These are phyloP conservation scores for Antheraea pernyi DNA, from an alignment of 1,140 invertebrate genomes.

Conservation along the genomic window DNA sequence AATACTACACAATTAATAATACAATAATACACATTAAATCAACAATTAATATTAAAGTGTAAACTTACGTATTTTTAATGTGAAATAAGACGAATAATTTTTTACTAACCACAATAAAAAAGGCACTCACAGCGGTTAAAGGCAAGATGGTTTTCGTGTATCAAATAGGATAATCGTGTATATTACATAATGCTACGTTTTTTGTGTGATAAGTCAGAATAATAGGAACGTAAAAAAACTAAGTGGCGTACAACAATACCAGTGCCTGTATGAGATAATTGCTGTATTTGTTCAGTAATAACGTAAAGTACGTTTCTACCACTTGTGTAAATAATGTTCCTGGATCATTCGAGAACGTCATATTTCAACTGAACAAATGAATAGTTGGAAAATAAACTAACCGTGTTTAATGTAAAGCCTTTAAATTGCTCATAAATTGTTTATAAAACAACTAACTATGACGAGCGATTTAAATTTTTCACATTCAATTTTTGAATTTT, in stretches of 20 bases:
- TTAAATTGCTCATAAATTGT: not conserved
- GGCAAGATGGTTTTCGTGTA: no score
- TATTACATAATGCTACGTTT: not conserved
- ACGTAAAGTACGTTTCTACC: not conserved
- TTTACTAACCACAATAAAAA: no score
- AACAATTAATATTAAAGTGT: no score
- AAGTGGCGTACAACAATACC: not conserved
- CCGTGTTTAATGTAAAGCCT: not conserved
- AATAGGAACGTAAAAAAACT: not conserved
- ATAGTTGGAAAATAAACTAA: not conserved
- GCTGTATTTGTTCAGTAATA: not conserved
- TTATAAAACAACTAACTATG: not conserved
- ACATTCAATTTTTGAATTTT: no score
- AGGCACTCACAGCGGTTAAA: no score
- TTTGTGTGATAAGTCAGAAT: not conserved
- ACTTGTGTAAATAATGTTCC: not conserved
- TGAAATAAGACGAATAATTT: no score
- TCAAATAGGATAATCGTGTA: no score
- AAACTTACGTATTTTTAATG: no score
- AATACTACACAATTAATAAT: no score
- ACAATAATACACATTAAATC: no score
- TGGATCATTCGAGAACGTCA: no score
- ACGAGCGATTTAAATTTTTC: no score
- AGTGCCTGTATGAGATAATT: not conserved
- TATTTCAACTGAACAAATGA: not conserved